Evolutionary conservation across 2,113 vertebrate genomes (phyloP), one percentile per base, ranked within the genome.

Genomic region (Lamprotornis superbus): DNA sequence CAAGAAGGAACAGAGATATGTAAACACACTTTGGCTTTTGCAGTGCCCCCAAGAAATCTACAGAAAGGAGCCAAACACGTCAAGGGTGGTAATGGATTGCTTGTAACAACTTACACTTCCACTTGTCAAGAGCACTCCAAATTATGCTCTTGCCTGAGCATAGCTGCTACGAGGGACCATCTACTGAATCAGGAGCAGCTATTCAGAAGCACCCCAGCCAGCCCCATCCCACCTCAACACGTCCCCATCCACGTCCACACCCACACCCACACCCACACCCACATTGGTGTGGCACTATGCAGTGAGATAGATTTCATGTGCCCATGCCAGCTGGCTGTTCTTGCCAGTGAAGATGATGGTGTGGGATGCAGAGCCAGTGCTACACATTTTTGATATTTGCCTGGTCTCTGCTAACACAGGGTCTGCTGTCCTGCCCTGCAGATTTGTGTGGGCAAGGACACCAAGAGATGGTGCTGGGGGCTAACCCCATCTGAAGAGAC

Each of bases 301-400:
- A 52, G 33, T 8, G 53, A 82, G 74, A 52, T 7, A 35, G 35
- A 39, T 69, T 55, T 92, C 33, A 33, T 75, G 15, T 33, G 55
- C 22, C 25, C 0, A 0, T 27, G 27, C 10, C 65, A 46, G 27
- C 23, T 53, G 46, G 27, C 8, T 5, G 0, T 28, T 71, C 30
- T 75, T 78, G 39, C 15, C 24, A 44, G 33, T 81, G 74, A 61
- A 18, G 50, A 8, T 24, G 44, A 35, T 63, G 14, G 35, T 46
- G 22, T 1, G 7, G 39, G 27, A 30, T 52, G 57, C 57, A 78
- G 61, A 94, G 25, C 3, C 61, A 82, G 28, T 0, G 2, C 28
- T 50, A 21, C 19, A 33, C 3, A 13, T 14, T 70, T 73, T n/a
- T 69, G 40, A 8, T 46, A 33, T 52, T 86, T 69, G 16, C 21